Conservation (phyloP, 2,797 vertebrate species). For the Halcyon badia region DNA sequence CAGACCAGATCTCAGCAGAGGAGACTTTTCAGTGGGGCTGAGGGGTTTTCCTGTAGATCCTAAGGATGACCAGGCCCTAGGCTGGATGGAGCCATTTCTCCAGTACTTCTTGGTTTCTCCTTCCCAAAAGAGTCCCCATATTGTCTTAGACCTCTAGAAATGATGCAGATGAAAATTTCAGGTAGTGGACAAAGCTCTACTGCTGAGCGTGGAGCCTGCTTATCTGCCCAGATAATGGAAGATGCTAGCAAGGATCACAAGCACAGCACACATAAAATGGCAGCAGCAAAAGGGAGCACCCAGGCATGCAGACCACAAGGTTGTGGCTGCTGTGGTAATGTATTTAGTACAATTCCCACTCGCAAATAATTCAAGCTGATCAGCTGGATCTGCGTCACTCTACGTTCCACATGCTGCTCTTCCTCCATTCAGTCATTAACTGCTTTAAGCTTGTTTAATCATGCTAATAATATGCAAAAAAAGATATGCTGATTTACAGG, state of each 20-base stretch:
- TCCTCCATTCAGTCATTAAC: not conserved
- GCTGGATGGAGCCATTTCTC: not conserved
- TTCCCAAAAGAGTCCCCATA: not conserved
- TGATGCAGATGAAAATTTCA: not conserved
- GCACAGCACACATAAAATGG: not conserved
- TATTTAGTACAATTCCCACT: slow-evolving; percentile 19
- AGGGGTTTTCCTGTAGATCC: not conserved
- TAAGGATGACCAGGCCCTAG: not conserved
- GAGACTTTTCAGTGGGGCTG: not conserved
- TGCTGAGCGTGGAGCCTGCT: not conserved
- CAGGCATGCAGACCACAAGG: not conserved
- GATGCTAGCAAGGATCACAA: rapidly evolving
- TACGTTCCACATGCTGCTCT: not conserved
- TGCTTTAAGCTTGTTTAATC: not conserved
- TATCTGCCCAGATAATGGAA: not conserved
- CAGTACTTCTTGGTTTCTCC: not conserved
- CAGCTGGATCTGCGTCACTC: not conserved
- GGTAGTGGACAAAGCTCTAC: not conserved
- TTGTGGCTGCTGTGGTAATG: not conserved
- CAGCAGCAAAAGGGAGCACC: not conserved
- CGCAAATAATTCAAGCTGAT: slow-evolving; percentile 6
- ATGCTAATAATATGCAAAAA: not conserved
- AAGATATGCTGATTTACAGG: not conserved
- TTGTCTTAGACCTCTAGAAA: not conserved
- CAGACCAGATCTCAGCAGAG: not conserved